Evolutionary conservation across 2,113 vertebrate species (phyloP).

Genomic region (Cynocephalus volans): DNA sequence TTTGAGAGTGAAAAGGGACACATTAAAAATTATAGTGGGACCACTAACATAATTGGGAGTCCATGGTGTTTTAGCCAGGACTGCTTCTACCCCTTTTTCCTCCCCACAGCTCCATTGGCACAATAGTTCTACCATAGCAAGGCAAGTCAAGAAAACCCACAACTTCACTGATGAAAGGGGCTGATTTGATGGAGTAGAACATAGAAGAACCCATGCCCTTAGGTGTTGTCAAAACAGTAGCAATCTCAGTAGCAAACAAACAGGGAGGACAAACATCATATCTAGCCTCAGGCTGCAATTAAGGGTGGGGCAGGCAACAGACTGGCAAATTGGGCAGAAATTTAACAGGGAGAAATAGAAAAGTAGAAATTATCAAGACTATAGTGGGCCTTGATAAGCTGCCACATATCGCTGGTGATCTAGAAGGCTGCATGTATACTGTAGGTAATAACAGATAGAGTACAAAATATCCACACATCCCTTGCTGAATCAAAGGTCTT

Average conservation of each 20-base stretch:
- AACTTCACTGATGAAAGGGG: not conserved
- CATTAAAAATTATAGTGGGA: not conserved
- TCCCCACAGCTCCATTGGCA: not conserved
- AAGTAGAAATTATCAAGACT: not conserved
- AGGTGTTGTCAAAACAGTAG: not conserved
- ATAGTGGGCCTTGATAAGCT: not conserved
- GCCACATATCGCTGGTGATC: not conserved
- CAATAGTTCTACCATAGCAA: not conserved
- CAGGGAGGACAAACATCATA: not conserved
- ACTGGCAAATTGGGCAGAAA: not conserved
- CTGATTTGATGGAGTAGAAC: not conserved
- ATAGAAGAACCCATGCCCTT: not conserved
- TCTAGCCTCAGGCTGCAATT: not conserved
- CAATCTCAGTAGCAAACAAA: not conserved
- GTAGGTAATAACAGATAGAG: not conserved
- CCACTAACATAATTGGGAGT: not conserved
- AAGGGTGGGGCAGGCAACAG: not conserved
- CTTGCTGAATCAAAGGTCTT: not conserved
- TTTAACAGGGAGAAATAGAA: not conserved
- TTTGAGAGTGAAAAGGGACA: not conserved
- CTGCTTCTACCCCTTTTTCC: not conserved
- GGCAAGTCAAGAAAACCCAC: not conserved
- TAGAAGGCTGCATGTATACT: not conserved
- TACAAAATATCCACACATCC: not conserved
- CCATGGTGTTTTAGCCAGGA: not conserved